phyloP scores from a whole-genome alignment of 1,140 invertebrate species.

The Zaprionus ghesquierei region DNA sequence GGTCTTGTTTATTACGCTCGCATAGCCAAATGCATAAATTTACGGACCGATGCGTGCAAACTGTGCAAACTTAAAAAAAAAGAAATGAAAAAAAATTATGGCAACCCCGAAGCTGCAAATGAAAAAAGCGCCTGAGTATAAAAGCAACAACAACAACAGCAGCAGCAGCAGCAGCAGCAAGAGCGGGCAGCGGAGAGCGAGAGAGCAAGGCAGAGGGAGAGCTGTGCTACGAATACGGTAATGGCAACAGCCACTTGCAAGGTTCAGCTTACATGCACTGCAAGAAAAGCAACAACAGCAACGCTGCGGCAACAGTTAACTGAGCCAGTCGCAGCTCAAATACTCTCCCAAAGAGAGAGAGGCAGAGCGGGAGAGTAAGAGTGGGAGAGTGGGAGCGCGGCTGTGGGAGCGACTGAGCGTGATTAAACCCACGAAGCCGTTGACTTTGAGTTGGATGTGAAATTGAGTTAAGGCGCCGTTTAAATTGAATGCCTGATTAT shows the following conservation, averaged over 20 bases:
- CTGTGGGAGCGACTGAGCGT: background rate
- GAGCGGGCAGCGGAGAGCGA: background rate
- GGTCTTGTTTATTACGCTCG: constrained; percentile 81
- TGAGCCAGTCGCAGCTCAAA: background rate
- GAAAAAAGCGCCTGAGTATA: constrained; percentile 56
- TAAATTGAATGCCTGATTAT: background rate
- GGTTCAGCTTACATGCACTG: constrained; percentile 66
- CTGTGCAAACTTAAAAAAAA: constrained; percentile 75
- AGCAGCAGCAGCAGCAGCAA: constrained; percentile 16
- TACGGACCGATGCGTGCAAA: constrained; percentile 80
- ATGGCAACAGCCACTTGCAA: constrained; percentile 57
- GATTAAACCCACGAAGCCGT: background rate
- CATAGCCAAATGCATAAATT: constrained; percentile 81
- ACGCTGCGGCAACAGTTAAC: background rate
- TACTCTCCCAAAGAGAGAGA: background rate
- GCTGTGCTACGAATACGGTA: constrained; percentile 21
- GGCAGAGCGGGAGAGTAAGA: no score
- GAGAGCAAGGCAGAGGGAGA: background rate
- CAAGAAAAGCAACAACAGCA: constrained; percentile 38
- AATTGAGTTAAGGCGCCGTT: background rate
- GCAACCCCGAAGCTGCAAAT: constrained; percentile 65
- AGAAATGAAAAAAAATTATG: constrained; percentile 58
- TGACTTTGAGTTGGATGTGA: background rate
- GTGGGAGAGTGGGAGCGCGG: background rate
- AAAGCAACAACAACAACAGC: constrained; percentile 14